Evolutionary conservation across 2,797 vertebrate genomes (phyloP).

Genomic region (Phoebastria nigripes): DNA sequence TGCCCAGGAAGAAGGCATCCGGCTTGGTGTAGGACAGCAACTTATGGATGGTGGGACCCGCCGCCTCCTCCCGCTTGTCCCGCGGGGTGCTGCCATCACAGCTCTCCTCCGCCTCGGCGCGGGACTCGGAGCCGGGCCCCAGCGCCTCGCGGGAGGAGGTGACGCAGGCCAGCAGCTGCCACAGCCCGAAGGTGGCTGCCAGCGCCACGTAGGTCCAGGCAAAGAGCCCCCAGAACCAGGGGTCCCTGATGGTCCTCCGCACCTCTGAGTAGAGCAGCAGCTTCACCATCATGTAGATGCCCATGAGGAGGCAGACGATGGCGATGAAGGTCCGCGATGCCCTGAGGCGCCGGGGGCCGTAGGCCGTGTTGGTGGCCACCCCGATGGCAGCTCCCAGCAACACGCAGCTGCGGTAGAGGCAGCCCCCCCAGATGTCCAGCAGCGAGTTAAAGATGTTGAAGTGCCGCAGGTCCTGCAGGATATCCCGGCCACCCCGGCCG

Average conservation of each 20-base stretch:
- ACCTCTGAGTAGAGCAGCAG: constrained; percentile 88
- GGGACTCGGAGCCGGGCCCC: constrained; percentile 24
- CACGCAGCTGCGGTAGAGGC: constrained; percentile 81
- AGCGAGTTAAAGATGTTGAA: constrained; percentile 83
- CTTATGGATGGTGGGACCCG: constrained; percentile 87
- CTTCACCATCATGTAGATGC: constrained; percentile 85
- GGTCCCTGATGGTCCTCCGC: constrained; percentile 75
- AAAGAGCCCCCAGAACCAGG: constrained; percentile 87
- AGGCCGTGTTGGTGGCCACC: constrained; percentile 81
- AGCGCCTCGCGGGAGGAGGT: constrained; percentile 44
- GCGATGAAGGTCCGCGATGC: constrained; percentile 69
- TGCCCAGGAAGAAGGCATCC: constrained; percentile 79
- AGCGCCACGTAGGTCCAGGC: constrained; percentile 86
- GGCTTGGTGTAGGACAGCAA: constrained; percentile 86
- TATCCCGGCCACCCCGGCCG: constrained; percentile 67
- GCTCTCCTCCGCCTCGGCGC: constrained; percentile 32
- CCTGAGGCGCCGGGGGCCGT: constrained; percentile 81
- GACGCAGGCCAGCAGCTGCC: constrained; percentile 80
- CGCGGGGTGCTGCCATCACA: neutral
- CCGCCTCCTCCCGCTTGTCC: constrained; percentile 63
- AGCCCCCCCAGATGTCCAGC: constrained; percentile 87
- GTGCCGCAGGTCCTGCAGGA: constrained; percentile 79
- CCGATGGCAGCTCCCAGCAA: constrained; percentile 86
- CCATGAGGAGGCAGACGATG: constrained; percentile 78
- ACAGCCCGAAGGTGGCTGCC: constrained; percentile 73